These are phyloP conservation scores for Leptatherina wallacei DNA, from an alignment of 2,797 vertebrate species.

Conservation along the genomic window DNA sequence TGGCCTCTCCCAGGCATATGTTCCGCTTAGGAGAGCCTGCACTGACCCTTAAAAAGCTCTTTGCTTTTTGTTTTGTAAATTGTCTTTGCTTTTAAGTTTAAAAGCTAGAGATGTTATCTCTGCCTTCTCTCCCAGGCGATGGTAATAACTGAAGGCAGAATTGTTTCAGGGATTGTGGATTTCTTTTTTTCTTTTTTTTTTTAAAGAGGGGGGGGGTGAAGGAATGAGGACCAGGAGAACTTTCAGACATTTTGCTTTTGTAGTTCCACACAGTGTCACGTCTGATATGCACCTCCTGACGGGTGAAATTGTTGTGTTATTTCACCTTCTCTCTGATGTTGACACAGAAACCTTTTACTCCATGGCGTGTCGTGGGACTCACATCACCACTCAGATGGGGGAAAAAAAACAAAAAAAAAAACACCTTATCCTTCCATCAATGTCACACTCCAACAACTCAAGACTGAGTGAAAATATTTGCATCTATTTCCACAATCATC, in stretches of 20 bases:
- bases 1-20: slow-evolving; percentile 83
- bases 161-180: slow-evolving; percentile 61
- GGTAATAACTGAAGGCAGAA: slow-evolving; percentile 77
- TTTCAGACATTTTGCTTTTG: slow-evolving; percentile 72
- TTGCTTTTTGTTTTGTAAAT: slow-evolving; percentile 90
- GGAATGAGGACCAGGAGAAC: slow-evolving; percentile 48
- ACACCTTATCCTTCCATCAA: slow-evolving; percentile 74
- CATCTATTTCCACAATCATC: slow-evolving; percentile 68
- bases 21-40: slow-evolving; percentile 86
- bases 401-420: slow-evolving; percentile 12
- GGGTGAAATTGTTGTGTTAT: slow-evolving; percentile 78
- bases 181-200: slow-evolving; percentile 29
- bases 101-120: slow-evolving; percentile 86
- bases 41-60: slow-evolving; percentile 87
- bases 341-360: slow-evolving; percentile 82
- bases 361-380: slow-evolving; percentile 65
- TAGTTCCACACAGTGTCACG: slow-evolving; percentile 74
- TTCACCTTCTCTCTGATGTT: slow-evolving; percentile 76
- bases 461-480: slow-evolving; percentile 71
- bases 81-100: slow-evolving; percentile 88
- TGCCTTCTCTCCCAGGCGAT: slow-evolving; percentile 64
- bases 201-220: slow-evolving; percentile 21
- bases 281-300: slow-evolving; percentile 75
- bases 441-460: slow-evolving; percentile 72
- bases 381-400: slow-evolving; percentile 45